Conservation (phyloP, 2,888 invertebrate genomes). For the Tetragonula carbonaria region DNA sequence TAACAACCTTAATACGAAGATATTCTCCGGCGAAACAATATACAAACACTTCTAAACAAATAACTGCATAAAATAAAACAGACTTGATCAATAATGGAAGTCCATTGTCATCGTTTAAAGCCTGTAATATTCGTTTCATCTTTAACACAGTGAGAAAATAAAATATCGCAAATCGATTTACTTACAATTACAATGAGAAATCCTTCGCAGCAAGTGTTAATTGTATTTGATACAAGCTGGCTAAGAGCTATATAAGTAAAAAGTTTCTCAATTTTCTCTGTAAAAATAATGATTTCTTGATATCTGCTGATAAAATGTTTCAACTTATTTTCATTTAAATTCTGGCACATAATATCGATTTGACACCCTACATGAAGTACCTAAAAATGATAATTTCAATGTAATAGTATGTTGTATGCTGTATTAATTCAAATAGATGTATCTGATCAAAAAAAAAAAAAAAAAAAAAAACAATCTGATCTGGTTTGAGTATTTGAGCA, state of each 20-base stretch:
- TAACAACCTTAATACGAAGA: constrained; percentile 54
- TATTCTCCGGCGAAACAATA: constrained; percentile 69
- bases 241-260: constrained; percentile 56
- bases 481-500: too few species aligned
- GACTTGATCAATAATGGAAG: constrained; percentile 41
- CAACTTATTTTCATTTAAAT: constrained; percentile 11
- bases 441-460: too few species aligned
- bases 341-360: constrained; percentile 56
- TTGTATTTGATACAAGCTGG: constrained; percentile 48
- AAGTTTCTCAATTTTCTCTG: constrained; percentile 41
- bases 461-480: too few species aligned
- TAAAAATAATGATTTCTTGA: constrained; percentile 50
- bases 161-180: constrained; percentile 5
- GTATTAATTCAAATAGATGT: too few species aligned
- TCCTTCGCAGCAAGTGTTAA: constrained; percentile 50
- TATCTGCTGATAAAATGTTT: constrained; percentile 44
- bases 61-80: constrained; percentile 51
- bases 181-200: constrained; percentile 55
- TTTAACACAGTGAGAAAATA: neutral
- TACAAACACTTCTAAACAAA: constrained; percentile 60
- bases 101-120: constrained; percentile 3
- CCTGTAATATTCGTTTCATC: constrained; percentile 28
- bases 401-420: neutral
- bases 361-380: constrained; percentile 52
- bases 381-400: constrained; percentile 31